phyloP scores from a whole-genome alignment of 1,140 invertebrate genomes.

The Holotrichia oblita region DNA sequence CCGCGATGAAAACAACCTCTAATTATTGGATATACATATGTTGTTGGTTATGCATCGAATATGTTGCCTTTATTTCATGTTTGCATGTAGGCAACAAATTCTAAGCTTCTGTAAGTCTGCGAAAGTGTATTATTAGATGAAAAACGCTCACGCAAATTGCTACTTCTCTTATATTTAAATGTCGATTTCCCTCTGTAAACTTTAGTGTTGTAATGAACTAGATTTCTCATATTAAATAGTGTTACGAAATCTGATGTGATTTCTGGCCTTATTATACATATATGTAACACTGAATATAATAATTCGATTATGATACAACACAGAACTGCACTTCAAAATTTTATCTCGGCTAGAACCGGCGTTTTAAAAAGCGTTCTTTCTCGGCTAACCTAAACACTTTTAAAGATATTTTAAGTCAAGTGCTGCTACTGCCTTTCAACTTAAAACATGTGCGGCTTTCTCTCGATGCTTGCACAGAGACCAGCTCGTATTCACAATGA shows the following conservation, averaged over 20 bases:
- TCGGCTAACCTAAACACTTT: slow-evolving; percentile 56
- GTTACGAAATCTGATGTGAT: neutral
- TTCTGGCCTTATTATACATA: slow-evolving; percentile 30
- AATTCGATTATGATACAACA: slow-evolving; percentile 46
- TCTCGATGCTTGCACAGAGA: neutral
- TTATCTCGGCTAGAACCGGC: slow-evolving; percentile 43
- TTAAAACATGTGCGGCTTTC: slow-evolving; percentile 34
- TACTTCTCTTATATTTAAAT: too few relatives aligned
- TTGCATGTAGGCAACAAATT: too few relatives aligned
- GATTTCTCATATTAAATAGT: too few relatives aligned
- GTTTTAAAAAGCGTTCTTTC: slow-evolving; percentile 54
- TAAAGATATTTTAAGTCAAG: slow-evolving; percentile 54
- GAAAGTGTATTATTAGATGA: too few relatives aligned
- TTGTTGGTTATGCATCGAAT: too few relatives aligned
- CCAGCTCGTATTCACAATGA: slow-evolving; percentile 19
- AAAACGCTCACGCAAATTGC: too few relatives aligned
- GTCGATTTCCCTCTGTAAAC: too few relatives aligned
- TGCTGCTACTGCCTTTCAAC: slow-evolving; percentile 39
- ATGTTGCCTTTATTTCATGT: too few relatives aligned
- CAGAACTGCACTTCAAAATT: slow-evolving; percentile 51
- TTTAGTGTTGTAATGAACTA: too few relatives aligned
- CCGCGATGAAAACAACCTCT: too few relatives aligned
- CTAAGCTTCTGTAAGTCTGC: too few relatives aligned
- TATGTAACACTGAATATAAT: neutral
- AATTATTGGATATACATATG: too few relatives aligned